Conservation (phyloP, 1,140 invertebrate genomes). For the Archivesica marissinica region DNA sequence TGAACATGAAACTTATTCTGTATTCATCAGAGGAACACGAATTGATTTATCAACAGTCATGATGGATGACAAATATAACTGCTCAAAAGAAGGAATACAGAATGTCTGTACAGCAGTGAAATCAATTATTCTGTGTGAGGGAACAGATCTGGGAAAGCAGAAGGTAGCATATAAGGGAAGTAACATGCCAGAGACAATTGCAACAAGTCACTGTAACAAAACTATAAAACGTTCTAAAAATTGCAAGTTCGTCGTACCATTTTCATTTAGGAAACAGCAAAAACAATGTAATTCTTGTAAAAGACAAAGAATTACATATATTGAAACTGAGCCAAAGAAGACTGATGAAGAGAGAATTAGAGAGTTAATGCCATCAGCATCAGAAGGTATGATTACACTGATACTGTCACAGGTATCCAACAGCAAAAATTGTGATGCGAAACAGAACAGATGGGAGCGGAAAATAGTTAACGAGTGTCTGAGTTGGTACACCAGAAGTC, state of each 20-base stretch:
- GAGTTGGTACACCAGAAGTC: conserved; percentile 33
- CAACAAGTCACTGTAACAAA: neutral
- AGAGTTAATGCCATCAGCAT: conserved; percentile 35
- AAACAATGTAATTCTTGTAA: conserved; percentile 21
- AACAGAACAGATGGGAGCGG: conserved; percentile 47
- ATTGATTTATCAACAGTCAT: neutral
- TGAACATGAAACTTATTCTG: conserved; percentile 25
- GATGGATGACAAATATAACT: neutral
- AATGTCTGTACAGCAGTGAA: conserved; percentile 31
- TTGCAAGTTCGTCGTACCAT: conserved; percentile 7
- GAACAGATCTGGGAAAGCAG: conserved; percentile 8
- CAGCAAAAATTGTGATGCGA: conserved; percentile 4
- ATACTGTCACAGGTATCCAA: conserved; percentile 38
- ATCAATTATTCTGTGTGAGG: conserved; percentile 16
- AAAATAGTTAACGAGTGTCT: conserved; percentile 19
- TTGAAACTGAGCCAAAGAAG: neutral
- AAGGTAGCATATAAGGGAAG: conserved; percentile 4
- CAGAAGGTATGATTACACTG: conserved; percentile 30
- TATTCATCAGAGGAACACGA: neutral
- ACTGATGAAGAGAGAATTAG: conserved; percentile 22
- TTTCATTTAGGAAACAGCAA: conserved; percentile 5
- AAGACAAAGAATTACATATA: conserved; percentile 21
- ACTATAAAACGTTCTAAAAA: conserved; percentile 5
- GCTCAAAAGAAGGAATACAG: conserved; percentile 7
- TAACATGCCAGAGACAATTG: conserved; percentile 4